Base-by-base conservation (phyloP, 2,113 vertebrate genomes). In the Plestiodon gilberti region DNA sequence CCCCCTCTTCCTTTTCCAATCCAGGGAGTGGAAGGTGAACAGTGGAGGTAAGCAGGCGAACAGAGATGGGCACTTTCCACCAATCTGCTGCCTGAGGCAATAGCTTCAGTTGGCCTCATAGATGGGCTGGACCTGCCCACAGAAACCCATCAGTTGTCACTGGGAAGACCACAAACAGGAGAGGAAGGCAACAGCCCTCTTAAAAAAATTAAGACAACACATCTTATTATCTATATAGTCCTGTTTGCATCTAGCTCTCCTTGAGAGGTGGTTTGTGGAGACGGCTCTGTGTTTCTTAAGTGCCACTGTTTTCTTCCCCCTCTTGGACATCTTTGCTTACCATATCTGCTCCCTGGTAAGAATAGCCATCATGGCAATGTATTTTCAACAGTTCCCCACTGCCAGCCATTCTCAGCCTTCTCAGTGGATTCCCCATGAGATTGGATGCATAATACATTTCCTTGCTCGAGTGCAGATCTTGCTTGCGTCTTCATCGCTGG, bases 351-450 rank as follows among this genome's bases (percentile, higher is more conserved):
- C 91, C 85, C 89, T 55, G 83, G 89, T 76, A 94, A 89, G 94
- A 93, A 85, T 88, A 92, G 78, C 89, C 95, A 95, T 89, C 87
- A 89, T 88, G 88, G 92, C 92, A 93, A 92, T 94, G 92, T 87
- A 92, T 93, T 95, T 95, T 95, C 93, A 95, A 93, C 91, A 87
- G 92, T 90, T 93, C 92, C 90, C 90, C 89, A 78, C 92, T 79
- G 90, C 89, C 92, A 90, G 90, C 80, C 86, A 94, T 91, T 89
- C 88, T 89, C 91, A 88, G 92, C 89, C 77, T 89, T 78, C 89
- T 93, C 87, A 73, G 40, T 35, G 67, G 89, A 94, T 93, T 91
- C 94, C 93, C 94, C 38, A 84, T 90, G 92, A 93, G 84, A 81
- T 48, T 80, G 71, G 75, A 85, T 91, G 92, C 81, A 95, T 93